phyloP scores from a whole-genome alignment of 2,113 vertebrate species.

The Amia ocellicauda region DNA sequence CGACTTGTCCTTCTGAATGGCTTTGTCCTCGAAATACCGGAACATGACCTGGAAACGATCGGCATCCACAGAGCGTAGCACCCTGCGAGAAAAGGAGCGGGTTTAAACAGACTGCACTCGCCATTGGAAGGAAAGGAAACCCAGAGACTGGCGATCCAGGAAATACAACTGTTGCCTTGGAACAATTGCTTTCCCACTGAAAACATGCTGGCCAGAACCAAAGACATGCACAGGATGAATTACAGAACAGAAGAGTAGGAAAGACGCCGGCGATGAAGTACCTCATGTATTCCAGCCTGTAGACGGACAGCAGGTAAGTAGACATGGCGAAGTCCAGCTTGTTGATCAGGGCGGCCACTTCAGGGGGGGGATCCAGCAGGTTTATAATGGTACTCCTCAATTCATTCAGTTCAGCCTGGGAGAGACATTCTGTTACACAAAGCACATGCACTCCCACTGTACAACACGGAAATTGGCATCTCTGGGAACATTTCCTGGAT shows the following conservation, averaged over 20 bases:
- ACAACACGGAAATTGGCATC: too few species aligned
- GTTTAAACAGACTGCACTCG: too few species aligned
- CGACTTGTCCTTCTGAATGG: constrained; percentile 96
- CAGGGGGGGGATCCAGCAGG: constrained; percentile 85
- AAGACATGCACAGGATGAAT: too few species aligned
- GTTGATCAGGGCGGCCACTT: constrained; percentile 86
- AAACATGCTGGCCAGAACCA: too few species aligned
- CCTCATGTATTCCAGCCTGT: constrained; percentile 95
- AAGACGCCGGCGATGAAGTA: constrained; percentile 34
- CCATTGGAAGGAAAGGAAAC: too few species aligned
- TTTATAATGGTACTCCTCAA: constrained; percentile 87
- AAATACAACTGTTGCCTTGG: too few species aligned
- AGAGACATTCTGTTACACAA: constrained; percentile 10
- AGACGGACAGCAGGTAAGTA: constrained; percentile 92
- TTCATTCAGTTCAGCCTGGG: constrained; percentile 86
- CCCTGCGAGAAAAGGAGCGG: constrained; percentile 56
- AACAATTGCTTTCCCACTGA: too few species aligned
- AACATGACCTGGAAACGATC: constrained; percentile 98
- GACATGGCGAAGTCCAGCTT: constrained; percentile 97
- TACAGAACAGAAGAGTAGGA: too few species aligned
- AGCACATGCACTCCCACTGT: not conserved
- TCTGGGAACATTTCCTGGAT: too few species aligned
- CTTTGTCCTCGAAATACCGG: constrained; percentile 95
- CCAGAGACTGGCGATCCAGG: too few species aligned
- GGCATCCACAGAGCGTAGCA: constrained; percentile 84